These are phyloP conservation scores for Stercorarius parasiticus DNA, from an alignment of 2,113 vertebrate genomes.

Conservation along the genomic window DNA sequence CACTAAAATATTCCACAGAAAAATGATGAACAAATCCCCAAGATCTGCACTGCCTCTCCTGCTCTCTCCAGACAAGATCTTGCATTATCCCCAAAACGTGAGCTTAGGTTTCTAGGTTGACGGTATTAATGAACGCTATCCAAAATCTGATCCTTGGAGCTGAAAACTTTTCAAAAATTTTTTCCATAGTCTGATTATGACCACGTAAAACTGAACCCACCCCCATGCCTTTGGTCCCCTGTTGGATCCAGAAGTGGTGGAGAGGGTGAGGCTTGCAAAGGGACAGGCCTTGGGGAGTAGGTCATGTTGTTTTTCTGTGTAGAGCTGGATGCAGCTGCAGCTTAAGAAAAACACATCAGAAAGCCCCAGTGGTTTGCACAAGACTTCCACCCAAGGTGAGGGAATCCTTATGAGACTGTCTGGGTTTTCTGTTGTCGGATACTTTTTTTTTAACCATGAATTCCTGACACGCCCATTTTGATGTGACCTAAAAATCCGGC, in stretches of 20 bases:
- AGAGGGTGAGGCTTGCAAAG: neutral
- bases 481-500: neutral
- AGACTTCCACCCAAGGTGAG: constrained; percentile 35
- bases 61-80: neutral
- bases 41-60: neutral
- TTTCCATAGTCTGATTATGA: neutral
- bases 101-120: neutral
- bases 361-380: constrained; percentile 1
- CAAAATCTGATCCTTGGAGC: neutral
- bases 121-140: neutral
- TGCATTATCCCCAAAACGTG: neutral
- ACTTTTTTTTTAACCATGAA: neutral
- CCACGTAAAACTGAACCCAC: neutral
- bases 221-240: neutral
- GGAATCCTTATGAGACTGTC: neutral
- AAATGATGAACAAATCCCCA: neutral
- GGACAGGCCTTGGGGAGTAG: neutral
- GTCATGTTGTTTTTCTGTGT: neutral
- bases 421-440: neutral
- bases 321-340: constrained; percentile 40
- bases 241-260: neutral
- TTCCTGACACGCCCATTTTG: neutral
- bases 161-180: neutral
- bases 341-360: constrained; percentile 23
- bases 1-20: neutral